These are phyloP conservation scores for Coronaproctus castanopsis DNA, from an alignment of 2,888 invertebrate species.

Conservation along the genomic window DNA sequence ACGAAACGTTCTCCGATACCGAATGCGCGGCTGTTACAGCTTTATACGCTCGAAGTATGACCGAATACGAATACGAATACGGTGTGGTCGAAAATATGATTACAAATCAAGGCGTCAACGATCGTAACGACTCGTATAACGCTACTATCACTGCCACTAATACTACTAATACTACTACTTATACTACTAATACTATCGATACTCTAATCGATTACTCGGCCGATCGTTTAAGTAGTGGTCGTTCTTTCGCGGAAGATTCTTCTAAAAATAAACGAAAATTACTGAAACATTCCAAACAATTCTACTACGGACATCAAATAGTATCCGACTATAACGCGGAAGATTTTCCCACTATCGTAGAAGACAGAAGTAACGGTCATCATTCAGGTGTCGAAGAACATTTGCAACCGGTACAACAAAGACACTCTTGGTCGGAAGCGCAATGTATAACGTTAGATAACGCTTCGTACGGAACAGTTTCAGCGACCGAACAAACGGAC, in stretches of 20 bases:
- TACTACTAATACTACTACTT: not conserved
- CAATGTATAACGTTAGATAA: too few relatives aligned
- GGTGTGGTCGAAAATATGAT: too few relatives aligned
- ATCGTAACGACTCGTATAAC: too few relatives aligned
- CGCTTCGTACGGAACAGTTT: too few relatives aligned
- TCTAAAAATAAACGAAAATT: not conserved
- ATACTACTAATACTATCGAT: not conserved
- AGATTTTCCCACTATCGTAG: constrained; percentile 19
- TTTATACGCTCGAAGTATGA: not conserved
- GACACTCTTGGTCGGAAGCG: too few relatives aligned
- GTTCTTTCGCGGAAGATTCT: not conserved
- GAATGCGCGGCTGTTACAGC: not conserved
- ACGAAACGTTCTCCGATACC: constrained; percentile 19
- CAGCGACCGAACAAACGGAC: too few relatives aligned
- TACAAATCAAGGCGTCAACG: too few relatives aligned
- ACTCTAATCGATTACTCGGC: too few relatives aligned
- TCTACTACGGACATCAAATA: not conserved
- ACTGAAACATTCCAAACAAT: not conserved
- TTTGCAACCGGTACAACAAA: too few relatives aligned
- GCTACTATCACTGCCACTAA: not conserved
- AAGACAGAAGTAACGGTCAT: constrained; percentile 21
- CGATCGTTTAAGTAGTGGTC: too few relatives aligned
- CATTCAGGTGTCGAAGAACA: constrained; percentile 4
- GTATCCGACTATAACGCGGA: not conserved
- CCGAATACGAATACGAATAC: too few relatives aligned